Percentiles rank a stretch among this genome's conserved stretches.
phyloP scores from a whole-genome alignment of 2,888 invertebrate genomes.

The Dasysyrphus albostriatus region DNA sequence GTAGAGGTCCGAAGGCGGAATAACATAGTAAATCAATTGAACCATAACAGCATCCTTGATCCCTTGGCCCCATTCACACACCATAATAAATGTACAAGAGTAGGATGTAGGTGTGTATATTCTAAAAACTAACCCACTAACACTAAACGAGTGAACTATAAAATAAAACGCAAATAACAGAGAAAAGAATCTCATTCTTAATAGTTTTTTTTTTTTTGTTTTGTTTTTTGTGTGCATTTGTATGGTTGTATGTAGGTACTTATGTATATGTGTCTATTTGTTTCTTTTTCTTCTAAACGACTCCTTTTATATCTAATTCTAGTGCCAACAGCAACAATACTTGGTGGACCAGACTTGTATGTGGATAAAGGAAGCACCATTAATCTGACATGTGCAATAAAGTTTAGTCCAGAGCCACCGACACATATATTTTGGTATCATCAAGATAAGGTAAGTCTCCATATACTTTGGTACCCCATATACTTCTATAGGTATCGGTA shows the following conservation, averaged over 20 bases:
- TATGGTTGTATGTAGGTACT: too few relatives aligned
- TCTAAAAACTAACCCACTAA: slow-evolving; percentile 46
- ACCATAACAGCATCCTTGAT: slow-evolving; percentile 67
- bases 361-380: slow-evolving; percentile 93
- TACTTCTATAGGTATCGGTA: background rate
- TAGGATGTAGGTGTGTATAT: background rate
- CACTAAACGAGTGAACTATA: slow-evolving; percentile 55
- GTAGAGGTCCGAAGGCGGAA: slow-evolving; percentile 40
- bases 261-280: background rate
- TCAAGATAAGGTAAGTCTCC: slow-evolving; percentile 93
- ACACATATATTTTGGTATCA: slow-evolving; percentile 98
- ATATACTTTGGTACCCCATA: slow-evolving; percentile 3
- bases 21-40: slow-evolving; percentile 66
- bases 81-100: slow-evolving; percentile 23
- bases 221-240: background rate
- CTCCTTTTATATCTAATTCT: slow-evolving; percentile 82
- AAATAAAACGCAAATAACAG: slow-evolving; percentile 51
- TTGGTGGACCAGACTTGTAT: slow-evolving; percentile 91
- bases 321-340: slow-evolving; percentile 92
- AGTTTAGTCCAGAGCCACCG: slow-evolving; percentile 93
- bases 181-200: slow-evolving; percentile 43
- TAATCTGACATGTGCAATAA: slow-evolving; percentile 92
- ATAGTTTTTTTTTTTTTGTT: slow-evolving; percentile 54
- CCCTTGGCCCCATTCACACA: slow-evolving; percentile 66
- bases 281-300: slow-evolving; percentile 38